A percentile compares a stretch with the other conserved stretches of the same genome.
These are phyloP conservation scores for Ochropleura plecta DNA, from an alignment of 2,888 invertebrate genomes.

Conservation along the genomic window DNA sequence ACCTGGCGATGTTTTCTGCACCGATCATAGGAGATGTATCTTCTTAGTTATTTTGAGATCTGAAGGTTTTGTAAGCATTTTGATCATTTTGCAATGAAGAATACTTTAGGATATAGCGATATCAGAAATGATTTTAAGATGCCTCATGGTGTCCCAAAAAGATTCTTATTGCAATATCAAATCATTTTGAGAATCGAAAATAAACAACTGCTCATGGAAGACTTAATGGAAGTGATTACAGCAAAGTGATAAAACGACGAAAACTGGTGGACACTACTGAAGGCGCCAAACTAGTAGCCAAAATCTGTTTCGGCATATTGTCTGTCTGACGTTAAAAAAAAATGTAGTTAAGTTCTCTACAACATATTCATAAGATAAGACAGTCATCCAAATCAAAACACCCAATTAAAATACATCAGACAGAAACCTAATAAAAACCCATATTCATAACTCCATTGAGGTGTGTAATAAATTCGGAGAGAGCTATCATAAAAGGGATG, in stretches of 20 bases:
- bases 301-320: background rate
- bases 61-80: background rate
- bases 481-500: conserved; percentile 63
- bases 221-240: too few relatives aligned
- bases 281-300: background rate
- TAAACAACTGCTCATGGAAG: too few relatives aligned
- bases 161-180: too few relatives aligned
- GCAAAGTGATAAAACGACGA: background rate
- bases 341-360: too few relatives aligned
- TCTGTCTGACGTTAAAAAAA: too few relatives aligned
- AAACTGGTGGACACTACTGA: background rate
- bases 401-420: conserved; percentile 58
- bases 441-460: conserved; percentile 69
- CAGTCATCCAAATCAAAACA: conserved; percentile 44
- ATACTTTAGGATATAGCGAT: too few relatives aligned
- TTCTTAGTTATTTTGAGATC: conserved; percentile 26
- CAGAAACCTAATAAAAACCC: conserved; percentile 57
- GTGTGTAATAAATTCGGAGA: conserved; percentile 65
- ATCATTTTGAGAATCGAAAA: too few relatives aligned
- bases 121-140: background rate
- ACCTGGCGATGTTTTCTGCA: conserved; percentile 61
- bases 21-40: conserved; percentile 48
- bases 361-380: background rate
- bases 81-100: too few relatives aligned
- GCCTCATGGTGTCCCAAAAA: too few relatives aligned